A percentile compares a stretch with the other conserved stretches of the same genome.
Evolutionary conservation across 2,113 vertebrate genomes (phyloP).

Genomic region (Menidia beryllina): DNA sequence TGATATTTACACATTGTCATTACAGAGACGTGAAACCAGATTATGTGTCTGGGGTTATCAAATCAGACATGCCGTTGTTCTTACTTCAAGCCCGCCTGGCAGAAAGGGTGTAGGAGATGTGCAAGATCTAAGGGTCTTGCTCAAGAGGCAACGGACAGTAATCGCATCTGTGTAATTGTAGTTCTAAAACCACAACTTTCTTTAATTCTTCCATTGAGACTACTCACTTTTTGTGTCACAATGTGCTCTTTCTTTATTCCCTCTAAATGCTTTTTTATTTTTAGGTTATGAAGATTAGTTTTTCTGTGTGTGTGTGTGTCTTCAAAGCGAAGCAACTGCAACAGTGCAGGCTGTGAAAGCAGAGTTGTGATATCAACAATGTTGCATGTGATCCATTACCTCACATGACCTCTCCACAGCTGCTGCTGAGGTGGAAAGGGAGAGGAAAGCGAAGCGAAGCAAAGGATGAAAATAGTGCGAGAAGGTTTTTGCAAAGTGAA

Average conservation of each 20-base stretch:
- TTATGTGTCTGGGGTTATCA: slow-evolving; percentile 56
- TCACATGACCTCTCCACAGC: slow-evolving; percentile 75
- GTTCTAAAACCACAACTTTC: slow-evolving; percentile 1
- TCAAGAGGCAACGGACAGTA: slow-evolving; percentile 15
- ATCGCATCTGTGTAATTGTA: slow-evolving; percentile 3
- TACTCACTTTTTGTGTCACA: slow-evolving; percentile 11
- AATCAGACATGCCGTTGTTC: slow-evolving; percentile 56
- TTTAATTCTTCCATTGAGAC: background rate
- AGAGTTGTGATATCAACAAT: slow-evolving; percentile 52
- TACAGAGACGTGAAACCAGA: slow-evolving; percentile 52
- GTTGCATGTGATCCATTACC: slow-evolving; percentile 60
- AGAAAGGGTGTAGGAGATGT: slow-evolving; percentile 21
- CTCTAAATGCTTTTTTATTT: background rate
- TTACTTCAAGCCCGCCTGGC: slow-evolving; percentile 33
- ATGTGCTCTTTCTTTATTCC: slow-evolving; percentile 1
- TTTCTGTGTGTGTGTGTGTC: background rate
- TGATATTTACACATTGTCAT: slow-evolving; percentile 64
- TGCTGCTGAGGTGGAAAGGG: slow-evolving; percentile 66
- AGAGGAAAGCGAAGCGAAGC: slow-evolving; percentile 42
- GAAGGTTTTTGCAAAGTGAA: slow-evolving; percentile 69
- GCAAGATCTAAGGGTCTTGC: slow-evolving; percentile 17
- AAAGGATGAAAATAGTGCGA: slow-evolving; percentile 63
- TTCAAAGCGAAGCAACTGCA: slow-evolving; percentile 15
- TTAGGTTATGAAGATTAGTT: background rate
- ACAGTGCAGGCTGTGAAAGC: slow-evolving; percentile 35